phyloP scores from a whole-genome alignment of 64 coral and sea anemone genomes.

The Dendronephthya gigantea region DNA sequence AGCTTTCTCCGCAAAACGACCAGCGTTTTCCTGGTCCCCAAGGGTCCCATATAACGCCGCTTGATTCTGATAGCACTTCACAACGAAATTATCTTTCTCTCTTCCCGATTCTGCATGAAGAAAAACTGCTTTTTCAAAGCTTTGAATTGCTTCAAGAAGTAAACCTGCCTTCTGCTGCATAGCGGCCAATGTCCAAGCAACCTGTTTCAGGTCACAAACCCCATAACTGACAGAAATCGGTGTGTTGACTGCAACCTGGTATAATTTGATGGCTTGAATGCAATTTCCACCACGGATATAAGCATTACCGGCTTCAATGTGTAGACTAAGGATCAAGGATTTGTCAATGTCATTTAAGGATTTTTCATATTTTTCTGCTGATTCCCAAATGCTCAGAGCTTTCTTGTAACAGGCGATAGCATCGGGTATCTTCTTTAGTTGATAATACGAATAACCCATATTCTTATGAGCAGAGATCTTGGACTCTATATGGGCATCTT shows the following conservation, averaged over 20 bases:
- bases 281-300: neutral
- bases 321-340: neutral
- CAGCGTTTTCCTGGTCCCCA: neutral
- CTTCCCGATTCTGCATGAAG: neutral
- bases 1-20: neutral
- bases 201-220: neutral
- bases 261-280: neutral
- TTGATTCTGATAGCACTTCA: neutral
- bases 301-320: neutral
- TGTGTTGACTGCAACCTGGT: neutral
- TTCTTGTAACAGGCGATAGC: neutral
- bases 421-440: neutral
- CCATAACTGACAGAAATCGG: slow-evolving; percentile 1
- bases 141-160: neutral
- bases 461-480: neutral
- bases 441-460: neutral
- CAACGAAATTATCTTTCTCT: neutral
- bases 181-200: neutral
- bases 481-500: neutral
- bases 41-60: neutral
- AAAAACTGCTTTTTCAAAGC: neutral
- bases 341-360: neutral
- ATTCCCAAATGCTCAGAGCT: neutral
- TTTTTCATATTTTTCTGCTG: neutral
- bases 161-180: neutral